Evolutionary conservation across 1,140 invertebrate genomes (phyloP), one percentile per base, ranked within the genome.

Genomic region (Drosophila bipectinata): DNA sequence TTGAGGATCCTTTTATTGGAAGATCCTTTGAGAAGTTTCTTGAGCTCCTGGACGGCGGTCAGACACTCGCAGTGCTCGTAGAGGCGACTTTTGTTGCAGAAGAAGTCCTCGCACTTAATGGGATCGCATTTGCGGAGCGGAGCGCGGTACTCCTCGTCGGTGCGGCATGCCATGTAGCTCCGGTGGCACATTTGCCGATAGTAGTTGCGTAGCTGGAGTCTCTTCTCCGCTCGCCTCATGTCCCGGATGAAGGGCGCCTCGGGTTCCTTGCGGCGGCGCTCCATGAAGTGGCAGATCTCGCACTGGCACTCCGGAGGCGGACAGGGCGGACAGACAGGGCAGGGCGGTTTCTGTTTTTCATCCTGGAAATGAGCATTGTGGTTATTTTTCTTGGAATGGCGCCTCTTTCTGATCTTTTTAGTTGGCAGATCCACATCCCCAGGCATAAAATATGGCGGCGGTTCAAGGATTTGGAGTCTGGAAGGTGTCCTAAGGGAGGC

Each of bases 241-340:
- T 83, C 52, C 1, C 3, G 7, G 4, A 83, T 66, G 8, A 71
- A 54, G 9, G 75, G 71, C 1, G 71, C 47, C 8, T 83, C 64
- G 0, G 28, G 28, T 4, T 72, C 64, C 0, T 0, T 0, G 1
- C 14, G 15, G 1, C 12, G 12, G 9, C 68, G 63, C 3, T 56
- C 45, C 39, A 64, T 28, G 4, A 72, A 34, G 0, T 39, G 3
- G 9, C 79, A 83, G 7, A 83, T 53, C 8, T 44, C 18, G 18
- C 79, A 83, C 1, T 41, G 7, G 18, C 79, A 83, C 4, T n/a
- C 39, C 2, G 8, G n/a, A 7, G 47, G 53, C 0, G 49, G 48
- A 14, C 37, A 26, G 0, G 18, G 15, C 0, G 34, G 34, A n/a
- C 34, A 37, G 8, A 0, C 0, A 0, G 3, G 1, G 26, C 26